A percentile compares a stretch with the other conserved stretches of the same genome.
phyloP scores from a whole-genome alignment of 2,797 vertebrate species.

The Darevskia nairensis region DNA sequence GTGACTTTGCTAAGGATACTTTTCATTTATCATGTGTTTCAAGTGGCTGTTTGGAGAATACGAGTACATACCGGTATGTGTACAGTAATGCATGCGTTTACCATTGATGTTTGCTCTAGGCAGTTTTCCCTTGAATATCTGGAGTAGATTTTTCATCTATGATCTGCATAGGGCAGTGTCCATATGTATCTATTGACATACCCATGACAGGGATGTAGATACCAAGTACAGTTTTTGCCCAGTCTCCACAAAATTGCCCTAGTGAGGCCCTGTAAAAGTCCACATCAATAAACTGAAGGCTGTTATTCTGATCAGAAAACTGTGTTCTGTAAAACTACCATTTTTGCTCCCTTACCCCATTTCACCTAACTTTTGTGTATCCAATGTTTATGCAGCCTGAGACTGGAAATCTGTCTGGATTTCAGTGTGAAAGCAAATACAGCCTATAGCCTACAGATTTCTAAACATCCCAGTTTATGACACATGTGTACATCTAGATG shows the following conservation, averaged over 20 bases:
- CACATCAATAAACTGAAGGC: background rate
- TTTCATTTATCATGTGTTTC: background rate
- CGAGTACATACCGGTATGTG: background rate
- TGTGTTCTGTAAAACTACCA: background rate
- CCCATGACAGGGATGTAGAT: background rate
- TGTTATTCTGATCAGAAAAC: background rate
- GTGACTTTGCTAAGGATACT: background rate
- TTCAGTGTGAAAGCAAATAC: background rate
- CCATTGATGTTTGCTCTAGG: background rate
- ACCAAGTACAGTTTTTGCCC: background rate
- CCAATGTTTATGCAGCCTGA: background rate
- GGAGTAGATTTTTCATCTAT: background rate
- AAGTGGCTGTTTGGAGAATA: background rate
- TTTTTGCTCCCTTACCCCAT: background rate
- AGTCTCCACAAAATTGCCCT: background rate
- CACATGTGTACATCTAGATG: background rate
- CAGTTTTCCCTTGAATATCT: background rate
- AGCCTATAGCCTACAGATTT: background rate
- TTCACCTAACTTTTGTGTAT: background rate
- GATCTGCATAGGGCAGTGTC: background rate
- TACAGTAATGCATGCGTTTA: background rate
- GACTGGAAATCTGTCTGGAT: background rate
- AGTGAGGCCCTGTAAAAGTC: background rate
- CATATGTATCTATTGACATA: background rate
- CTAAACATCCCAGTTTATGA: background rate